Evolutionary conservation across 2,113 vertebrate species (phyloP), one percentile per base, ranked within the genome.

Genomic region (Hippocampus guttulatus): DNA sequence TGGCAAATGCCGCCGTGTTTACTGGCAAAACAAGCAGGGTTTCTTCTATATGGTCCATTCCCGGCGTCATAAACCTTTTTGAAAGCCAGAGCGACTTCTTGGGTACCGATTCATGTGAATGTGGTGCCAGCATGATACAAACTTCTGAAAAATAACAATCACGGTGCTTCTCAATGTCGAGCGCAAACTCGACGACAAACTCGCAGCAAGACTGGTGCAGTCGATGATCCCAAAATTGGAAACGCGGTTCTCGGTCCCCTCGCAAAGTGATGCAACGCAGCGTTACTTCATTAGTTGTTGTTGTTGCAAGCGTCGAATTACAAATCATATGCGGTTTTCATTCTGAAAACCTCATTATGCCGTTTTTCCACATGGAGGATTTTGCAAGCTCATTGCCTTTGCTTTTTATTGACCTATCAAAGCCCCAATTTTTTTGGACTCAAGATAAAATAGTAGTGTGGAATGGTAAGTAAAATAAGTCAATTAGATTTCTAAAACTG

Each of bases 361-460:
- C 8, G 12, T 47, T 65, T 47, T 65, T 47, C 23, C 47, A 51
- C 47, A 51, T 51, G 15, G 16, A 51, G 47, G 47, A 33, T 61
- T 61, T 61, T 61, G 58, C 27, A 61, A 61, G 30, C 7, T 60
- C 25, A 60, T 30, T 60, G 27, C 58, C n/a, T 16, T 27, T 11
- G 12, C 9, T 18, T 65, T 65, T 65, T 65, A 65, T 47, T 47
- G 15, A 45, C 40, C 63, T 64, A 43, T 64, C 63, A 64, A 64
- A 64, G 40, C 12, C 10, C 18, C 33, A 41, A 63, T 23, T n/a
- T 25, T 65, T 38, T 64, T 45, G n/a, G 21, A 43, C 21, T 25
- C n/a, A 0, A 25, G 40, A 45, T 45, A 23, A 64, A 45, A 64
- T 47, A 3, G 30, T 61, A 33, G 20, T 5, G 23, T 12, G 5